phyloP scores from a whole-genome alignment of 1,140 invertebrate genomes.

The Papilio xuthus region DNA sequence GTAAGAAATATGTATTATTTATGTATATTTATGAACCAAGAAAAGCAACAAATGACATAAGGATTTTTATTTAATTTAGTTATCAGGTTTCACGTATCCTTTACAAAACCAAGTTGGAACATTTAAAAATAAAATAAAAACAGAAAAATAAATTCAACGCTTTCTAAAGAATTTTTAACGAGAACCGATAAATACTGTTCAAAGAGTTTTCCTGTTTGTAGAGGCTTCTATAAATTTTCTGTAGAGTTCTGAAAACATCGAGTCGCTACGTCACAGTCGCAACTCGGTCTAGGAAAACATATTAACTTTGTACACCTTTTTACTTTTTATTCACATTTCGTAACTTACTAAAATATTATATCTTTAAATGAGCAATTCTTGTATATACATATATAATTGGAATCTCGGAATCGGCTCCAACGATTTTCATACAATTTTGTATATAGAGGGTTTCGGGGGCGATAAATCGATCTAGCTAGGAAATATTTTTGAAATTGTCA shows the following conservation, averaged over 20 bases:
- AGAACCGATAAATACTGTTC: constrained; percentile 9
- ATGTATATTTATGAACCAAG: background rate
- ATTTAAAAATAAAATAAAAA: background rate
- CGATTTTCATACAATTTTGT: no score
- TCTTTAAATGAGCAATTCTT: no score
- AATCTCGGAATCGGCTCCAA: no score
- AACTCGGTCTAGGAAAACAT: background rate
- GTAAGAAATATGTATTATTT: no score
- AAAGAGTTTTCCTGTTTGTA: constrained; percentile 24
- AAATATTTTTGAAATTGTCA: no score
- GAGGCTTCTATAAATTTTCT: constrained; percentile 15
- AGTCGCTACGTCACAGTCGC: background rate
- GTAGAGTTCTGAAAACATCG: constrained; percentile 7
- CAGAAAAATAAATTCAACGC: constrained; percentile 13
- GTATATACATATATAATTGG: no score
- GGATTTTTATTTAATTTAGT: background rate
- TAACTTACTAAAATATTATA: no score
- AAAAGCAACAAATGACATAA: background rate
- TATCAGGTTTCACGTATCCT: background rate
- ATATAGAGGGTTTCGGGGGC: no score
- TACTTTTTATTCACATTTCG: background rate
- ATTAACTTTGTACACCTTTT: background rate
- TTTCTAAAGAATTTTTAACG: constrained; percentile 3
- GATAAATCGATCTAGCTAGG: no score
- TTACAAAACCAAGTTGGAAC: background rate